Evolutionary conservation across 2,113 vertebrate genomes (phyloP), one percentile per base, ranked within the genome.

Genomic region (Artemisiospiza belli): DNA sequence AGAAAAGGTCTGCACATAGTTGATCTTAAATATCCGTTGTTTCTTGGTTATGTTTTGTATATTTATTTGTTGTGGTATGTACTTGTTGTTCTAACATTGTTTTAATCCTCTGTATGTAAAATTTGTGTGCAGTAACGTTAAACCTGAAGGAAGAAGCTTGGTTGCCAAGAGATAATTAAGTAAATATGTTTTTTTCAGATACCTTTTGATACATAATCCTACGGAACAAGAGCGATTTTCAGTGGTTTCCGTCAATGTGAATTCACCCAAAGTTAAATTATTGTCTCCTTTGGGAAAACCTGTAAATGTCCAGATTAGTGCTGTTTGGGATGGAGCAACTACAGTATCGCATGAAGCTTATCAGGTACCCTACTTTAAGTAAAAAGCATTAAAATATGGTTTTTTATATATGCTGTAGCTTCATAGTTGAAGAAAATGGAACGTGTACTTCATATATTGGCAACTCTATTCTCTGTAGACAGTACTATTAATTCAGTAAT

Each of bases 201-300:
- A 98, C 7, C 76, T 99, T 87, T 93, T 99, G 72, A 19, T 99
- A 88, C 98, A 90, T 81, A 99, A 99, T 95, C 98, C 99, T 47
- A 94, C 46, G 1, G 99, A 99, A 66, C 99, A 99, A 95, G 97
- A 97, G 5, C 97, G 98, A 11, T 95, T 91, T 11, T 97, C 99
- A 0, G 94, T 99, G 61, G 97, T 99, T 89, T 98, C 98, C 1
- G 28, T 99, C 16, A 94, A 95, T 13, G 97, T 99, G 43, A 98
- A 97, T 92, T 97, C 98, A 12, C 97, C 98, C 1, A 97, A 87
- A 35, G 98, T 98, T 20, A 97, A 87, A 31, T 96, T 99, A 20
- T 43, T 98, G 10, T 97, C 98, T 28, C 96, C 98, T 68, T 94
- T 94, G 2, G 98, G 98, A 82, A 98, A 58, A 67, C 95, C 98